Evolutionary conservation across 2,113 vertebrate genomes (phyloP).

Genomic region (Platichthys flesus): DNA sequence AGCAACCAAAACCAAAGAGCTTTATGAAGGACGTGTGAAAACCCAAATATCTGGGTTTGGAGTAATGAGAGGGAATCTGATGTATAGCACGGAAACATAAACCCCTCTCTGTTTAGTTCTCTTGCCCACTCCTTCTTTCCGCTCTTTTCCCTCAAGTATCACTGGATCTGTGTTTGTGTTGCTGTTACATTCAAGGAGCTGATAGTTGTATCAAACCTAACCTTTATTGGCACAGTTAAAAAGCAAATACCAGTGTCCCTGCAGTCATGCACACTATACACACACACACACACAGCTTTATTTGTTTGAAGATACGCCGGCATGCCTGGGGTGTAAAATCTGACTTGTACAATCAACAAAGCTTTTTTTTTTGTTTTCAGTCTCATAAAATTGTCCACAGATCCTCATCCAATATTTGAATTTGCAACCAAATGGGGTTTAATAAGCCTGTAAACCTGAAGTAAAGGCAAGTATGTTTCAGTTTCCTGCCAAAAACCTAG

Average conservation of each 20-base stretch:
- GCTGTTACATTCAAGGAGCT: conserved; percentile 31
- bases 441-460: conserved; percentile 12
- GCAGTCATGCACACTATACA: conserved; percentile 25
- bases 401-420: conserved; percentile 38
- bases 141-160: conserved; percentile 30
- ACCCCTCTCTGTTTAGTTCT: conserved; percentile 44
- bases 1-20: conserved; percentile 56
- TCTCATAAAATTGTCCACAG: conserved; percentile 53
- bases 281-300: conserved; percentile 35
- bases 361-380: conserved; percentile 18
- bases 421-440: background rate
- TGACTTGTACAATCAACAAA: conserved; percentile 53
- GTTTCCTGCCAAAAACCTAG: conserved; percentile 17
- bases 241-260: conserved; percentile 51
- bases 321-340: conserved; percentile 43
- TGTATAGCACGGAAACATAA: conserved; percentile 58
- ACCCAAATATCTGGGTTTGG: conserved; percentile 49
- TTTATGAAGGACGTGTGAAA: conserved; percentile 64
- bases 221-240: conserved; percentile 58
- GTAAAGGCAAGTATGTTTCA: background rate
- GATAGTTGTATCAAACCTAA: conserved; percentile 48
- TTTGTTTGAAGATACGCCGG: conserved; percentile 53
- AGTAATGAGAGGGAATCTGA: conserved; percentile 54
- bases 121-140: conserved; percentile 19
- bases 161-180: conserved; percentile 37